A percentile compares a stretch with the other conserved stretches of the same genome.
Evolutionary conservation across 2,797 vertebrate species (phyloP).

Genomic region (Aulostomus chinensis): DNA sequence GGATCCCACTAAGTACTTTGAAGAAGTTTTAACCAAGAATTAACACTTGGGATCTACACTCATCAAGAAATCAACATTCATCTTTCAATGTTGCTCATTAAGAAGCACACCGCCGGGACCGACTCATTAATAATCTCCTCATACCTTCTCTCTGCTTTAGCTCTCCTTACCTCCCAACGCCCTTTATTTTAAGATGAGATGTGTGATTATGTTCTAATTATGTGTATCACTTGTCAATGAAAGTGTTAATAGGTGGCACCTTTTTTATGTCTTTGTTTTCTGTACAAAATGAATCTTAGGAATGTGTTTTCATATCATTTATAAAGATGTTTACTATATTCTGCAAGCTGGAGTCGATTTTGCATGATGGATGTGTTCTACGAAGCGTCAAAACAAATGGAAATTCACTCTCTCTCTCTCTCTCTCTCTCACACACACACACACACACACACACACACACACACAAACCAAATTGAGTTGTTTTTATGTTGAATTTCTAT

Average conservation of each 20-base stretch:
- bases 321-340: constrained; percentile 20
- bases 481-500: constrained; percentile 49
- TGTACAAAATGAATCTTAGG: constrained; percentile 3
- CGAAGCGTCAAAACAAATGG: too few relatives aligned
- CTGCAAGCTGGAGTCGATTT: constrained; percentile 10
- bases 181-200: neutral
- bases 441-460: neutral
- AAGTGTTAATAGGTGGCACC: too few relatives aligned
- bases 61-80: constrained; percentile 24
- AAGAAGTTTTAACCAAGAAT: constrained; percentile 17
- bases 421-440: neutral
- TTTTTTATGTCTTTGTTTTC: constrained; percentile 8
- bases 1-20: too few relatives aligned
- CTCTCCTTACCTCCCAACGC: constrained; percentile 10
- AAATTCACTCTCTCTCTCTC: too few relatives aligned
- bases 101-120: constrained; percentile 25
- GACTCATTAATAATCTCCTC: constrained; percentile 54
- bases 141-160: constrained; percentile 28
- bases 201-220: constrained; percentile 24
- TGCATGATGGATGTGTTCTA: too few relatives aligned
- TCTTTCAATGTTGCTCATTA: constrained; percentile 48
- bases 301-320: constrained; percentile 6
- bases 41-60: constrained; percentile 1
- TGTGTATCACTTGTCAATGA: constrained; percentile 15
- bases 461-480: constrained; percentile 6